Percentiles rank a stretch among this genome's conserved stretches.
Evolutionary conservation across 2,113 vertebrate species (phyloP).

Genomic region (Carassius carassius): DNA sequence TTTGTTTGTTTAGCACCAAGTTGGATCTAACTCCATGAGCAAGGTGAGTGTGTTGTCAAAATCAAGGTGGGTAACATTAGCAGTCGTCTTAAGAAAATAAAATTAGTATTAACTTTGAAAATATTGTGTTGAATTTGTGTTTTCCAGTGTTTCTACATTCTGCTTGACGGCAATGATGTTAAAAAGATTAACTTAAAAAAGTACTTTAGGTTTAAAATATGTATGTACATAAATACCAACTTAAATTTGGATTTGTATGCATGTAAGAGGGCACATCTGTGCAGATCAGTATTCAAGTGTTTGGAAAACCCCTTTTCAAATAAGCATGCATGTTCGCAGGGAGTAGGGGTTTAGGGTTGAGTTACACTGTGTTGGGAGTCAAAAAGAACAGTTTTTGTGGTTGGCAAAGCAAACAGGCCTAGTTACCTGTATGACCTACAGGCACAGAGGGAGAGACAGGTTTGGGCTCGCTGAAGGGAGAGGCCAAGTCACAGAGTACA

Average conservation of each 20-base stretch:
- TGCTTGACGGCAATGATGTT: neutral
- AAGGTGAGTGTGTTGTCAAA: constrained; percentile 50
- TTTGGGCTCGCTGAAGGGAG: constrained; percentile 73
- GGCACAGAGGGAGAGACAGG: constrained; percentile 66
- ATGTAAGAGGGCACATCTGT: neutral
- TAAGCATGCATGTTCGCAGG: neutral
- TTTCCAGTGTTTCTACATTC: neutral
- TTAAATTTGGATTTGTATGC: neutral
- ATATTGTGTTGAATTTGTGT: neutral
- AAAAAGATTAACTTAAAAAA: neutral
- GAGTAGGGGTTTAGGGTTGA: constrained; percentile 36
- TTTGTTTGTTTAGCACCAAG: neutral
- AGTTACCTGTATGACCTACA: constrained; percentile 56
- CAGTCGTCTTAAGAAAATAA: too few species aligned
- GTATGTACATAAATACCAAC: neutral
- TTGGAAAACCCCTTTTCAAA: neutral
- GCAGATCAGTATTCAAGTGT: neutral
- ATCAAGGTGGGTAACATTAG: constrained; percentile 9
- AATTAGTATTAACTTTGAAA: neutral
- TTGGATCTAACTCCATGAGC: constrained; percentile 45
- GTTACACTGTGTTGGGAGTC: constrained; percentile 36
- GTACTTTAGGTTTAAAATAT: neutral
- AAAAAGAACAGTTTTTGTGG: constrained; percentile 50
- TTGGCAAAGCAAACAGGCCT: constrained; percentile 56
- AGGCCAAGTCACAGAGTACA: constrained; percentile 60